Conservation (phyloP, 2,888 invertebrate genomes). For the Cistogaster globosa region DNA sequence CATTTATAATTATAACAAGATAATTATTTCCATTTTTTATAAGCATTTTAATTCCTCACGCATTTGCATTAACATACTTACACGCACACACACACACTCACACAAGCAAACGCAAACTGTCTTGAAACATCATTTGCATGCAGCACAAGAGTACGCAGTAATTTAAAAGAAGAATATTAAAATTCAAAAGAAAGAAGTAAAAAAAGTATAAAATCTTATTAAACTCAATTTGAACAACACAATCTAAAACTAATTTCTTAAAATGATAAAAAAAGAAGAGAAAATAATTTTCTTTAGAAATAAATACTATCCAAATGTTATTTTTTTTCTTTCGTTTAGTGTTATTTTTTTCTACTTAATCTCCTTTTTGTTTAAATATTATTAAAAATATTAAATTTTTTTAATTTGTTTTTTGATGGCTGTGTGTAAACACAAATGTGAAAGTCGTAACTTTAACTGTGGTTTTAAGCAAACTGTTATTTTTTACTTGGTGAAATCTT, state of each 20-base stretch:
- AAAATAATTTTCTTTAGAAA: slow-evolving; percentile 29
- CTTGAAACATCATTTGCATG: not conserved
- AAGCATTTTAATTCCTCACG: not conserved
- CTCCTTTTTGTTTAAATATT: slow-evolving; percentile 10
- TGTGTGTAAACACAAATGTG: slow-evolving; percentile 1
- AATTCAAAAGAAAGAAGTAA: not conserved
- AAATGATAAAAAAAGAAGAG: slow-evolving; percentile 1
- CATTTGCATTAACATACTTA: not conserved
- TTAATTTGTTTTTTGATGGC: slow-evolving; percentile 46
- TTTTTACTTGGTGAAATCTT: slow-evolving; percentile 17
- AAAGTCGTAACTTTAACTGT: slow-evolving; percentile 1
- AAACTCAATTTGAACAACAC: slow-evolving; percentile 31
- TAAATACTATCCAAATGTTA: slow-evolving; percentile 60
- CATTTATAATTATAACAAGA: slow-evolving; percentile 46
- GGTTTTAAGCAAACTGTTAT: slow-evolving; percentile 42
- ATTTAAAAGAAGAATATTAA: slow-evolving; percentile 22
- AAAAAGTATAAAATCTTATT: slow-evolving; percentile 31
- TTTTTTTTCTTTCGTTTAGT: slow-evolving; percentile 36
- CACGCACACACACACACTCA: slow-evolving; percentile 1
- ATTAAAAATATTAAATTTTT: slow-evolving; percentile 53
- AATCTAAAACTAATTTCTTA: not conserved
- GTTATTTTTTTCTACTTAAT: not conserved
- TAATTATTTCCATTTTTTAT: slow-evolving; percentile 58
- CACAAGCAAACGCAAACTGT: too few relatives aligned
- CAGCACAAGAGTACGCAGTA: slow-evolving; percentile 41